Evolutionary conservation across 2,113 vertebrate species (phyloP), one percentile per base, ranked within the genome.

Genomic region (Corythornis madagascariensis): DNA sequence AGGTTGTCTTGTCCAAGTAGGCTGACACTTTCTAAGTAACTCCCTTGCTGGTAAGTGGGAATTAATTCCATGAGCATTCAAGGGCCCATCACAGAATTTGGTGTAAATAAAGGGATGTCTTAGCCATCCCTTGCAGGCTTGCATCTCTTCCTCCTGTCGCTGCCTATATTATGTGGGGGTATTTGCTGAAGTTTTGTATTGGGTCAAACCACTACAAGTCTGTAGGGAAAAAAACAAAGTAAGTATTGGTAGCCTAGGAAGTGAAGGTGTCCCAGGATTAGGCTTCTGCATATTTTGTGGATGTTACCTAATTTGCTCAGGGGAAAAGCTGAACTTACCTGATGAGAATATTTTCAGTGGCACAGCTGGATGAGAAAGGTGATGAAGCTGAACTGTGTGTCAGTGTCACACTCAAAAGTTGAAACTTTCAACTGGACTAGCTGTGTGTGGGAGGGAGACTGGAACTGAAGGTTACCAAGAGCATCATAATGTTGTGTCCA

Each of bases 1-100:
- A 96, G 94, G 95, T 88, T 97, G 89, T 97, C 94, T 97, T 97
- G 96, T 96, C 76, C 60, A 38, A 90, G 86, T 97, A 97, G 95
- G 97, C 96, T 95, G 96, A 97, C 89, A 59, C 94, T 97, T 97
- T 91, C 84, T 79, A 82, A 91, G 17, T 92, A 83, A 94, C 88
- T 94, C 90, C 86, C 29, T 16, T 92, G 72, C 92, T 94, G 89
- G 64, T 97, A 95, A 95, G 93, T 92, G 92, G 93, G 86, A 91
- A 75, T 77, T 91, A 31, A 88, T 96, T 96, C 85, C 65, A 7
- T 67, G 74, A 94, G 70, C 24, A 45, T 77, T 89, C 67, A 79
- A 59, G 14, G 6, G 25, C 75, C 78, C 59, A 4, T 83, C 72
- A 73, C 69, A 81, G n/a, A 50, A 61, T 15, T 67, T 78, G 71